These are phyloP conservation scores for Vollenhovia emeryi DNA, from an alignment of 1,140 invertebrate genomes.

Conservation along the genomic window DNA sequence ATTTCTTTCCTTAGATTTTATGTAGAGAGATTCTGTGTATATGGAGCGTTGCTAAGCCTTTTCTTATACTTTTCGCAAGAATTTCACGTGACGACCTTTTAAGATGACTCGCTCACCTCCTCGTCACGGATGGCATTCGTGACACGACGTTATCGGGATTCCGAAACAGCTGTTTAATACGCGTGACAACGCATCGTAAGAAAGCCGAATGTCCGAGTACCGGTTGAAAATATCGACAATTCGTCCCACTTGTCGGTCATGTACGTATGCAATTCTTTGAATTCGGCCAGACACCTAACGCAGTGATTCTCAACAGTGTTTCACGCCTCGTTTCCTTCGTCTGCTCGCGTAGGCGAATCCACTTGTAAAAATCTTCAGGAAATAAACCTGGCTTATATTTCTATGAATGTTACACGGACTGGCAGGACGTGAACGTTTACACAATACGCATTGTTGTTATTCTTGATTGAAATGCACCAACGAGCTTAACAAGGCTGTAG, in stretches of 20 bases:
- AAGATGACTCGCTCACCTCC: background rate
- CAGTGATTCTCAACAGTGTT: background rate
- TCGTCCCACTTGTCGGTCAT: conserved; percentile 14
- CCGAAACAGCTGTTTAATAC: background rate
- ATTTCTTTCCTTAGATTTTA: background rate
- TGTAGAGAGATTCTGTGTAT: background rate
- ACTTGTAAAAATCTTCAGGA: background rate
- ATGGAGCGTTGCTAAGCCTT: background rate
- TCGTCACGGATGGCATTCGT: background rate
- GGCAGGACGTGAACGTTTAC: background rate
- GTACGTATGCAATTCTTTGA: background rate
- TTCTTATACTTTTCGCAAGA: background rate
- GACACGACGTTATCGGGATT: background rate
- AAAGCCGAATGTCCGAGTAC: conserved; percentile 33
- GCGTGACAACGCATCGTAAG: conserved; percentile 30
- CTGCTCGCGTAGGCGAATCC: background rate
- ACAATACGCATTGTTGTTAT: background rate
- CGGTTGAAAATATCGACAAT: conserved; percentile 16
- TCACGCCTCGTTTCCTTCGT: background rate
- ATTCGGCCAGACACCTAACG: background rate
- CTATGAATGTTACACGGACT: background rate
- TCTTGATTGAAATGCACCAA: background rate
- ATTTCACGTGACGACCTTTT: background rate
- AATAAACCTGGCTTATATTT: background rate
- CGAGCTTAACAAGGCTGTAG: background rate